These are phyloP conservation scores for Portunus trituberculatus DNA, from an alignment of 1,140 invertebrate species.

Conservation along the genomic window DNA sequence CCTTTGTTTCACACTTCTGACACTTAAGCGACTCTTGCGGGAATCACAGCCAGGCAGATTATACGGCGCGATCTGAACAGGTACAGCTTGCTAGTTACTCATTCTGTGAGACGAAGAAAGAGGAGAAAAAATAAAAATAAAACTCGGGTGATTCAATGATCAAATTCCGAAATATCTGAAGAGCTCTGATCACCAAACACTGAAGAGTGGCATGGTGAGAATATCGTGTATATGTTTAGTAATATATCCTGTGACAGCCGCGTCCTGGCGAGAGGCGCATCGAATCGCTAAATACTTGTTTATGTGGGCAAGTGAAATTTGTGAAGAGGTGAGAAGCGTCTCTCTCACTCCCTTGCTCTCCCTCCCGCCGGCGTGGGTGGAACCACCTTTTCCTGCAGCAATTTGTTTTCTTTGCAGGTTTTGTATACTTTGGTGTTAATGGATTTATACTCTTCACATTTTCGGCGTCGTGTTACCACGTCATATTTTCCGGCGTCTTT, in stretches of 20 bases:
- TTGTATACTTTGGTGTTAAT: slow-evolving; percentile 3
- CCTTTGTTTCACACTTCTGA: slow-evolving; percentile 8
- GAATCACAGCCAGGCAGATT: neutral
- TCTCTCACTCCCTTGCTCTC: neutral
- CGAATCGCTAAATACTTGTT: slow-evolving; percentile 44
- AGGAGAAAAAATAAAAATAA: neutral
- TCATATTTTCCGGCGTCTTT: no score
- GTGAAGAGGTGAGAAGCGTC: neutral
- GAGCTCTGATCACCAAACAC: neutral
- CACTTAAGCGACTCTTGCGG: neutral
- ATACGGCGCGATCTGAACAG: neutral
- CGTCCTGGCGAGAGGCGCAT: neutral
- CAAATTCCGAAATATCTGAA: neutral
- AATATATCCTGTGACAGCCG: slow-evolving; percentile 3
- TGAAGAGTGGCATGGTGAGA: neutral
- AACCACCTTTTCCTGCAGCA: neutral
- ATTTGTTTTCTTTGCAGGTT: neutral
- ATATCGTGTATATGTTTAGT: neutral
- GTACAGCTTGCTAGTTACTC: neutral
- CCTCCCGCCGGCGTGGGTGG: neutral
- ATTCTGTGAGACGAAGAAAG: neutral
- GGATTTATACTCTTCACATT: no score
- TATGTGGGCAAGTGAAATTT: neutral
- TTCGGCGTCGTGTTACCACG: no score
- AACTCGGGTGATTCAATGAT: neutral